A percentile compares a stretch with the other conserved stretches of the same genome.
These are phyloP conservation scores for Cliona cf. orientalis DNA, from an alignment of 37 sponge, comb jelly and placozoan species.

Conservation along the genomic window DNA sequence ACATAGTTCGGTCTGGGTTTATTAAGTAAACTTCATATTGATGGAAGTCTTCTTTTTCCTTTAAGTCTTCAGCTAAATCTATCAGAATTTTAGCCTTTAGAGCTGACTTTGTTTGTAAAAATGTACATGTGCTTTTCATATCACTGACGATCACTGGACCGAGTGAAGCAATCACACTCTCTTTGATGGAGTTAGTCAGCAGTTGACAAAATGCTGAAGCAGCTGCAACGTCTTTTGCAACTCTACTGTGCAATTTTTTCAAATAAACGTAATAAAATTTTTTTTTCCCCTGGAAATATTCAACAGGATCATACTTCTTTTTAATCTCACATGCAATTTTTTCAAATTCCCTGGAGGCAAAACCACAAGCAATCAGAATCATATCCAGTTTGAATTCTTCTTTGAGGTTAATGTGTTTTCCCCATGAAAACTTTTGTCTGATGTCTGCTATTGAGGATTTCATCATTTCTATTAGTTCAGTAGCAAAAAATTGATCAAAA, in stretches of 20 bases:
- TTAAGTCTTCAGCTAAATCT: neutral
- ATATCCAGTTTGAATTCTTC: constrained; percentile 19
- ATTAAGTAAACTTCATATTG: neutral
- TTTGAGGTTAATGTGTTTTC: too few species aligned
- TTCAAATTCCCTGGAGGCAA: neutral
- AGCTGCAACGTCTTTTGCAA: neutral
- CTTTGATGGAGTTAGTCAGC: neutral
- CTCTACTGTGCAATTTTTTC: neutral
- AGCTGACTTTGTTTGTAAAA: neutral
- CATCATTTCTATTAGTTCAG: neutral
- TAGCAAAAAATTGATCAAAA: neutral
- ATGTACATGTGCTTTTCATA: neutral
- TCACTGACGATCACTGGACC: neutral
- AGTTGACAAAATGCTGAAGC: neutral
- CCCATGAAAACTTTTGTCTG: neutral
- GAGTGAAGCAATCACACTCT: neutral
- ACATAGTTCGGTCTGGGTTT: neutral
- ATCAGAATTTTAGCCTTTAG: constrained; percentile 15
- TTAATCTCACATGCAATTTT: neutral
- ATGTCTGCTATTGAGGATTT: neutral
- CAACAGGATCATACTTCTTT: neutral
- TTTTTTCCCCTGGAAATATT: neutral
- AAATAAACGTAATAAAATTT: neutral
- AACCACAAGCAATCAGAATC: constrained; percentile 11
- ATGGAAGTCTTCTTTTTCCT: neutral